phyloP scores from a whole-genome alignment of 2,888 invertebrate genomes.

The Lasius fuliginosus region DNA sequence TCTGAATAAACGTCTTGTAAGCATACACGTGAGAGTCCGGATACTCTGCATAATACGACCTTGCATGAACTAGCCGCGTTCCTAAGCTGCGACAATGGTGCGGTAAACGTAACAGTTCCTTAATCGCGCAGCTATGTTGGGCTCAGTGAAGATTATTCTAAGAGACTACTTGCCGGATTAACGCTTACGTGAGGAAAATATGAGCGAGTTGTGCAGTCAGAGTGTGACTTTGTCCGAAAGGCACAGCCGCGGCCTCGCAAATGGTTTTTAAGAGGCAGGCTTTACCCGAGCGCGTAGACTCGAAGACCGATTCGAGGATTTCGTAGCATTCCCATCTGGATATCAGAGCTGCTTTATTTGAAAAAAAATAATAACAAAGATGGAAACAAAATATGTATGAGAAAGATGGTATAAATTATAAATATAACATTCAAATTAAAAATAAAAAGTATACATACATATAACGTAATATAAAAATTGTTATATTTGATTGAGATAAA shows the following conservation, averaged over 20 bases:
- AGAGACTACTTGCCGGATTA: conserved; percentile 42
- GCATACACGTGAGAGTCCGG: neutral
- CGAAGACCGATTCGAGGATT: conserved; percentile 79
- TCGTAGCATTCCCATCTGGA: conserved; percentile 83
- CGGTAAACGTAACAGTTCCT: conserved; percentile 32
- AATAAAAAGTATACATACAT: neutral
- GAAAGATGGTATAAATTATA: neutral
- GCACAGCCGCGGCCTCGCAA: conserved; percentile 91
- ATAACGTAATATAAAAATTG: too few relatives aligned
- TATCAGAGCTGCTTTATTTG: conserved; percentile 30
- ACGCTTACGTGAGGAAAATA: conserved; percentile 89
- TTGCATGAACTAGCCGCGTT: conserved; percentile 18
- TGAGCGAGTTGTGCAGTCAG: conserved; percentile 92
- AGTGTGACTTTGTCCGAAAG: conserved; percentile 90
- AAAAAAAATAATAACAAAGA: conserved; percentile 41
- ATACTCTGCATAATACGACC: neutral
- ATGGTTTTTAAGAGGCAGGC: conserved; percentile 92
- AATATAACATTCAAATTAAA: neutral
- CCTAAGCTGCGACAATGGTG: conserved; percentile 42
- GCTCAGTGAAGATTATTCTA: conserved; percentile 40
- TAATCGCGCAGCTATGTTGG: conserved; percentile 37
- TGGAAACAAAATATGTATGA: neutral
- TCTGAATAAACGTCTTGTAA: conserved; percentile 19
- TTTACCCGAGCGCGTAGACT: conserved; percentile 84
- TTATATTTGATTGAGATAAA: neutral